Evolutionary conservation across 2,888 invertebrate genomes (phyloP).

Genomic region (Sinopyrophorus schimmeli): DNA sequence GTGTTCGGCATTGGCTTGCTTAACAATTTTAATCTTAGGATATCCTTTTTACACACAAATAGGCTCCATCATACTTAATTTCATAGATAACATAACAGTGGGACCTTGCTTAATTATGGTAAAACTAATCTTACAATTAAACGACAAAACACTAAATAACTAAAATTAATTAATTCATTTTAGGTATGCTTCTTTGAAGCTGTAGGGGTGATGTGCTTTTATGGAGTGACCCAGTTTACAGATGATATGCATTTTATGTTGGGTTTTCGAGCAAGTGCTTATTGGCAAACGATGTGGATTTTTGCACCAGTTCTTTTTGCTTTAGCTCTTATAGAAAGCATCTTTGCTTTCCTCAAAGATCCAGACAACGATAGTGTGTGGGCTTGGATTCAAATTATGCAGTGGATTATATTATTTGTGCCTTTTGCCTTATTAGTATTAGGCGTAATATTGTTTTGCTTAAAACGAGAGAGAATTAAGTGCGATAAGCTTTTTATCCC

Average conservation of each 20-base stretch:
- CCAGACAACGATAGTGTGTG: background rate
- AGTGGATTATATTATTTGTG: conserved; percentile 3
- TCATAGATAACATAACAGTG: conserved; percentile 3
- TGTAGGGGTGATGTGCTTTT: conserved; percentile 56
- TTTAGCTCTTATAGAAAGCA: background rate
- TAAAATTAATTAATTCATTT: too few species aligned
- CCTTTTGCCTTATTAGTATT: background rate
- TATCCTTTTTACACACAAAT: conserved; percentile 8
- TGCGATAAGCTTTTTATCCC: conserved; percentile 2
- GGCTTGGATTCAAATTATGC: background rate
- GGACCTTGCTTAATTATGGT: conserved; percentile 5
- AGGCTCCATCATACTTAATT: conserved; percentile 4
- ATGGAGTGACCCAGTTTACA: conserved; percentile 54
- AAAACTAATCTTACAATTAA: background rate
- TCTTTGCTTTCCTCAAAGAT: background rate
- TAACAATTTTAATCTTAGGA: conserved; percentile 1
- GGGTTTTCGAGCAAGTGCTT: conserved; percentile 52
- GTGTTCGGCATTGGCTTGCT: conserved; percentile 5
- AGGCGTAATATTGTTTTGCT: background rate
- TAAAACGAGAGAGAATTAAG: background rate
- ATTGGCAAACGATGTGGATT: conserved; percentile 44
- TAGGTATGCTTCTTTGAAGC: conserved; percentile 32
- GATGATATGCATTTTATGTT: conserved; percentile 59
- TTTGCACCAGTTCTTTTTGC: conserved; percentile 40
- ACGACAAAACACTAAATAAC: background rate